Conservation (phyloP, 1,140 invertebrate species). For the Notospermus geniculatus region DNA sequence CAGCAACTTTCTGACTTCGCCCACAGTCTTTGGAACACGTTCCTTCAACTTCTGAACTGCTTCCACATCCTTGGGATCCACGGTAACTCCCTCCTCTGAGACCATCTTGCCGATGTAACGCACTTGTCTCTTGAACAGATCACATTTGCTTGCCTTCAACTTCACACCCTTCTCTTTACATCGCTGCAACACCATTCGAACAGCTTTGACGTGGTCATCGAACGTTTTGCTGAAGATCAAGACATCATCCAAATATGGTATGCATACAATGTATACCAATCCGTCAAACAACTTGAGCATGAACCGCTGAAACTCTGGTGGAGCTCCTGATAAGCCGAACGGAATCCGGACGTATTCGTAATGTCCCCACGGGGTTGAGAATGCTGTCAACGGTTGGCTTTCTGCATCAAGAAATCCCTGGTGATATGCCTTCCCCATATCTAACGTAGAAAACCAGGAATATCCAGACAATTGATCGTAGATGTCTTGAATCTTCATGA, state of each 20-base stretch:
- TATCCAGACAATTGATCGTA: constrained; percentile 13
- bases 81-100: constrained; percentile 17
- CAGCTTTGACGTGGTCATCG: constrained; percentile 20
- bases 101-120: constrained; percentile 25
- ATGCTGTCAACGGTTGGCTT: constrained; percentile 21
- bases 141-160: constrained; percentile 23
- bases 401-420: constrained; percentile 20
- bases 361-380: constrained; percentile 17
- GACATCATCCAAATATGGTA: constrained; percentile 28
- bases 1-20: constrained; percentile 18
- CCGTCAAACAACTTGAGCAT: too few species aligned
- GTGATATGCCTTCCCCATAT: too few species aligned
- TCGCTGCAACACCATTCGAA: constrained; percentile 20
- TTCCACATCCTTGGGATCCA: constrained; percentile 17
- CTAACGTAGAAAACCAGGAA: constrained; percentile 18
- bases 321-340: constrained; percentile 26
- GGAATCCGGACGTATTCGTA: constrained; percentile 24
- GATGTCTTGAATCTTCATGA: constrained; percentile 22
- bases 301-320: constrained; percentile 20
- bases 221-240: constrained; percentile 17
- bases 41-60: constrained; percentile 17
- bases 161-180: constrained; percentile 16
- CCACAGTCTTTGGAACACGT: constrained; percentile 15
- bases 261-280: too few species aligned
- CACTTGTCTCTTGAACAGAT: constrained; percentile 16